Conservation (phyloP, 2,888 invertebrate species). For the Cyclophora albipunctata region DNA sequence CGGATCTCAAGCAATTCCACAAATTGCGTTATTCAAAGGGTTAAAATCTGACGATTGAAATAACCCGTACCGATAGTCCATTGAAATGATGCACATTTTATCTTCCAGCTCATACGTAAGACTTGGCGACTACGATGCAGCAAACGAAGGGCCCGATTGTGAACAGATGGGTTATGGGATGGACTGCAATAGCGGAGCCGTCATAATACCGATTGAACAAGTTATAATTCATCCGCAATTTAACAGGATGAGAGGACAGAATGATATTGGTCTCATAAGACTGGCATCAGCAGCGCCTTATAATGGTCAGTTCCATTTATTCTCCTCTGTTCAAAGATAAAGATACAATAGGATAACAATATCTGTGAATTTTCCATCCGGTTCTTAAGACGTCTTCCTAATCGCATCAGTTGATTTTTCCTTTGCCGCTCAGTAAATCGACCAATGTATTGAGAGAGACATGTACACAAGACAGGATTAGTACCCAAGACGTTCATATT, state of each 20-base stretch:
- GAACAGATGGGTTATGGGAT: conserved; percentile 41
- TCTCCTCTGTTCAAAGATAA: too few species aligned
- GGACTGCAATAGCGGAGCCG: conserved; percentile 54
- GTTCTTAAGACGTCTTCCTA: too few species aligned
- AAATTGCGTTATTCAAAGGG: too few species aligned
- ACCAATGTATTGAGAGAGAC: too few species aligned
- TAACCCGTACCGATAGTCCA: too few species aligned
- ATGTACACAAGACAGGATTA: too few species aligned
- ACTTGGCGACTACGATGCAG: conserved; percentile 66
- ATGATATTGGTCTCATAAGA: conserved; percentile 67
- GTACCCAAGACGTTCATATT: conserved; percentile 7
- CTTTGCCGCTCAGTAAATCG: too few species aligned
- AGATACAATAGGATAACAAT: too few species aligned
- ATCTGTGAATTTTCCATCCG: too few species aligned
- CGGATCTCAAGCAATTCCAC: conserved; percentile 6
- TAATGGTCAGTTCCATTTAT: conserved; percentile 37
- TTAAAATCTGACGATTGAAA: too few species aligned
- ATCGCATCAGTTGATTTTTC: too few species aligned
- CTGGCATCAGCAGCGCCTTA: conserved; percentile 44
- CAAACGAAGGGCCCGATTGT: conserved; percentile 49
- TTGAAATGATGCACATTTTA: too few species aligned
- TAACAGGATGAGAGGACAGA: conserved; percentile 1
- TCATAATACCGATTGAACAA: conserved; percentile 47
- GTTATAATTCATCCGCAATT: conserved; percentile 40
- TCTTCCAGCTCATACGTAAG: conserved; percentile 20